phyloP scores from a whole-genome alignment of 2,888 invertebrate species.

The Nephrotoma appendiculata region DNA sequence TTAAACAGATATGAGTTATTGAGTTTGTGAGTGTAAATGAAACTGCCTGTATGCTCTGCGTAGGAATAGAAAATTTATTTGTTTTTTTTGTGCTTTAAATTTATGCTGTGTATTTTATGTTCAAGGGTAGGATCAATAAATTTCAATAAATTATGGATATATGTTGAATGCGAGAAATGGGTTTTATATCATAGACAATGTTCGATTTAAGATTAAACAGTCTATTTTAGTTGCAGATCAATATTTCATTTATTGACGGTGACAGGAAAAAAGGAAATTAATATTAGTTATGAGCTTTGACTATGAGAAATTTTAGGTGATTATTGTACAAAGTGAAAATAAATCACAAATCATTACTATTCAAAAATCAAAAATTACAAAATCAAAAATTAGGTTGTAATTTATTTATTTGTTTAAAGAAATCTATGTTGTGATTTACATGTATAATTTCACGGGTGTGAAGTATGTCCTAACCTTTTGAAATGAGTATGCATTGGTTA shows the following conservation, averaged over 20 bases:
- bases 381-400: no score
- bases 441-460: no score
- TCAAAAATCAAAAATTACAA: no score
- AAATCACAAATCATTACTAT: no score
- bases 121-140: neutral
- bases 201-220: neutral
- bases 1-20: neutral
- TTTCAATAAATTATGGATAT: neutral
- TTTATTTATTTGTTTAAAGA: no score
- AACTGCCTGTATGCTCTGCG: neutral
- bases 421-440: no score
- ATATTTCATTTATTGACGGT: neutral
- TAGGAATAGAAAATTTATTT: neutral
- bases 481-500: no score
- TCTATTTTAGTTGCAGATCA: neutral
- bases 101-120: neutral
- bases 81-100: neutral
- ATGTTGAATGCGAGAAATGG: neutral
- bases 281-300: no score
- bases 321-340: no score
- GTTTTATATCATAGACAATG: neutral
- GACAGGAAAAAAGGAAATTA: no score
- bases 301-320: no score
- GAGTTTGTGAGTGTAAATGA: neutral
- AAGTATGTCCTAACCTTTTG: no score